Evolutionary conservation across 2,113 vertebrate species (phyloP).

Genomic region (Thinocorus orbignyianus): DNA sequence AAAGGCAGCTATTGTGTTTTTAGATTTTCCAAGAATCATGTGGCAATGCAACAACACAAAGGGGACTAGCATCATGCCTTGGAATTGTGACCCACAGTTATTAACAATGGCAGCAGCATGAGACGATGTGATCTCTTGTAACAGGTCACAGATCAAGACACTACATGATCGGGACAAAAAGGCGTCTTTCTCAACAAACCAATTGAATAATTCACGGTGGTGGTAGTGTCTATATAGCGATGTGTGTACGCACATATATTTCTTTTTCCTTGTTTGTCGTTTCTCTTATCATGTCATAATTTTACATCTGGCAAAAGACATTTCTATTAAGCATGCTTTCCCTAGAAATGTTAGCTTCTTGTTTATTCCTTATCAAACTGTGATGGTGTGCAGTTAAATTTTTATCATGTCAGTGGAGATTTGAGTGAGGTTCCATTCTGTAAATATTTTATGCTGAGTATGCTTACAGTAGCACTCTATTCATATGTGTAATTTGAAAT

Average conservation of each 20-base stretch:
- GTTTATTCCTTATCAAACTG: neutral
- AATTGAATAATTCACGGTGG: neutral
- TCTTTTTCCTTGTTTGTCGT: neutral
- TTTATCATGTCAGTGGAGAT: neutral
- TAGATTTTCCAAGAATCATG: neutral
- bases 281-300: neutral
- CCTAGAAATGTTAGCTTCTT: neutral
- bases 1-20: neutral
- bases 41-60: neutral
- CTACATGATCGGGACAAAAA: neutral
- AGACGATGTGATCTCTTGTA: neutral
- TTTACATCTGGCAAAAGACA: neutral
- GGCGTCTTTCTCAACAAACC: neutral
- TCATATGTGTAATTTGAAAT: neutral
- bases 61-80: neutral
- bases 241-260: neutral
- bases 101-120: neutral
- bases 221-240: fast-evolving
- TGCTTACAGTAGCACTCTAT: neutral
- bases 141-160: neutral
- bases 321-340: neutral
- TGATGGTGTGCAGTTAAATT: neutral
- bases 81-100: neutral
- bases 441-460: neutral
- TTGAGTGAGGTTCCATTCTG: neutral